These are phyloP conservation scores for Sylvilagus floridanus DNA, from an alignment of 2,797 vertebrate genomes.

Conservation along the genomic window DNA sequence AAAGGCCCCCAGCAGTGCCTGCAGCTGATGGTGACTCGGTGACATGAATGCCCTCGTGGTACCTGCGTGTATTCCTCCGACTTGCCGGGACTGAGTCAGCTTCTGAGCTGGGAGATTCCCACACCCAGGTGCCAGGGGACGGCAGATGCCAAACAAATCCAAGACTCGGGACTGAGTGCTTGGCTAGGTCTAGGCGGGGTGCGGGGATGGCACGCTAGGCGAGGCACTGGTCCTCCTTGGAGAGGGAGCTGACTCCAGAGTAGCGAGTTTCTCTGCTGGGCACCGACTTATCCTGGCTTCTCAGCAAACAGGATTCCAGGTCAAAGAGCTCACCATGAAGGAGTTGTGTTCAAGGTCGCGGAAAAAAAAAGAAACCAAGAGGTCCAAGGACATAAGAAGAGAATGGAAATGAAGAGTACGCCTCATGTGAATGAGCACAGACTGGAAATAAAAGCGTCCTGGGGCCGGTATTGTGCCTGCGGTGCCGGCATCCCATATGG, in stretches of 20 bases:
- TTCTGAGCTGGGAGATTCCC: slow-evolving; percentile 25
- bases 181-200: neutral
- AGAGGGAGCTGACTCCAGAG: slow-evolving; percentile 22
- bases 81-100: slow-evolving; percentile 65
- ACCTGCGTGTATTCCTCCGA: slow-evolving; percentile 45
- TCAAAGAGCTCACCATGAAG: slow-evolving; percentile 16
- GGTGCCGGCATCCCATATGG: no score
- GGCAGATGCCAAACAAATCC: slow-evolving; percentile 52
- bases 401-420: neutral
- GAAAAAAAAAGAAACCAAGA: neutral
- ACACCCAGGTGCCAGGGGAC: slow-evolving; percentile 25
- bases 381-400: neutral
- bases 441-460: neutral
- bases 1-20: neutral
- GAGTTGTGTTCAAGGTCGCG: neutral
- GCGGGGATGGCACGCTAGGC: neutral
- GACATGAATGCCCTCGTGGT: neutral
- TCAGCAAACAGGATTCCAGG: neutral
- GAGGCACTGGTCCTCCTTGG: neutral
- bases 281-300: neutral
- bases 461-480: neutral
- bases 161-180: neutral
- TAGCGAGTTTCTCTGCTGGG: neutral
- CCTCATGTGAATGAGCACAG: neutral
- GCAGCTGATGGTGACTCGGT: neutral